Conservation (phyloP, 2,797 vertebrate genomes). For the Limnodromus scolopaceus region DNA sequence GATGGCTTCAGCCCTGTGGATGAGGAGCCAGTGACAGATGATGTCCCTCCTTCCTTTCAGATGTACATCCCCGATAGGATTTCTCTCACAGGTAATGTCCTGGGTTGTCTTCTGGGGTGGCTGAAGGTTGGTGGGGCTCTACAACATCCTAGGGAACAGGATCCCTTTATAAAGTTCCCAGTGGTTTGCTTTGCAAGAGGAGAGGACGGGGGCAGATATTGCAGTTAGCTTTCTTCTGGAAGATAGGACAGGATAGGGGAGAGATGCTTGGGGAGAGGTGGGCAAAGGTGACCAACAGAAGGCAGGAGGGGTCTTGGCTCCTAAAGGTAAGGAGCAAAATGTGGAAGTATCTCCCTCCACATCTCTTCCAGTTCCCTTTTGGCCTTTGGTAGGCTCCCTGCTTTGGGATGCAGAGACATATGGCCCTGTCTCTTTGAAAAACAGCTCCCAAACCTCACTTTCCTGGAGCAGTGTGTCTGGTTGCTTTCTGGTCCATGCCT, state of each 20-base stretch:
- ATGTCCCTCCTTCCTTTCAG: slow-evolving; percentile 58
- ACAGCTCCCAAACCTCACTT: neutral
- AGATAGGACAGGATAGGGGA: neutral
- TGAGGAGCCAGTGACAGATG: neutral
- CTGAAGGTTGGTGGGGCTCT: neutral
- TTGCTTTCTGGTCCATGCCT: neutral
- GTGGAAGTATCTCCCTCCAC: neutral
- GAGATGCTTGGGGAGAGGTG: neutral
- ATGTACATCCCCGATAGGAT: slow-evolving; percentile 83
- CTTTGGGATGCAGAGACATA: neutral
- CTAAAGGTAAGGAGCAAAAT: neutral
- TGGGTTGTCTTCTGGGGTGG: neutral
- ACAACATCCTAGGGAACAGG: neutral
- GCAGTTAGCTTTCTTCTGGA: neutral
- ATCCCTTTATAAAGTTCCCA: neutral
- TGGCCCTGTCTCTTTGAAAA: neutral
- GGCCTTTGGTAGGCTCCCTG: neutral
- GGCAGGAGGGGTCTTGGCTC: neutral
- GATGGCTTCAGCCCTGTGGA: neutral
- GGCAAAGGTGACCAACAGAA: neutral
- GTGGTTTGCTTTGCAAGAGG: neutral
- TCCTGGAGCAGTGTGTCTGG: neutral
- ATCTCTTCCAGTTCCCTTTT: neutral
- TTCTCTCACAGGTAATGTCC: slow-evolving; percentile 75
- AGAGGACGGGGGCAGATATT: neutral